These are phyloP conservation scores for Phyllostomus hastatus DNA, from an alignment of 2,113 vertebrate species.

Conservation along the genomic window DNA sequence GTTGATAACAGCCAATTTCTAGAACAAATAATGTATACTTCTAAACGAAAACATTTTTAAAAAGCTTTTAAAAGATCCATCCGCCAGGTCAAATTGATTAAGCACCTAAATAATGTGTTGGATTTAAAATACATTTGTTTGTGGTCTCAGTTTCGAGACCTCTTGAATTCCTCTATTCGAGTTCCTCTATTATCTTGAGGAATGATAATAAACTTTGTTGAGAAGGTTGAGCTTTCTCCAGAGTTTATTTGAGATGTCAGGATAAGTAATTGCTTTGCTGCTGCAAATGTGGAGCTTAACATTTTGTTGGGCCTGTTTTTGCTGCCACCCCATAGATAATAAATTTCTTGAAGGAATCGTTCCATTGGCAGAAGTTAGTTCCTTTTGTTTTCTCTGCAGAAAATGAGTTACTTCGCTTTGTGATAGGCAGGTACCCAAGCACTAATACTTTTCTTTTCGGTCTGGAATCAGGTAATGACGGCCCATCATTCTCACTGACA, in stretches of 20 bases:
- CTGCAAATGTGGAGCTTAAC: conserved; percentile 38
- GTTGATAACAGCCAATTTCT: neutral
- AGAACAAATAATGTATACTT: neutral
- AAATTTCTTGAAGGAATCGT: conserved; percentile 58
- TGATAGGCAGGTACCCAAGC: conserved; percentile 55
- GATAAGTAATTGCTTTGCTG: conserved; percentile 39
- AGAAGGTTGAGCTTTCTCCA: conserved; percentile 2
- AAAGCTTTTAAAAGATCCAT: conserved; percentile 2
- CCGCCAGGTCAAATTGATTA: conserved; percentile 37
- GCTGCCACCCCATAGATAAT: conserved; percentile 39
- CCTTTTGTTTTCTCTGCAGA: conserved; percentile 60
- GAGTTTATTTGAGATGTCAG: conserved; percentile 16
- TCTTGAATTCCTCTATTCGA: too few relatives aligned
- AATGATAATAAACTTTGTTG: neutral
- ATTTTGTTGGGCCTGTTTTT: conserved; percentile 57
- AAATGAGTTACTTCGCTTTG: conserved; percentile 40
- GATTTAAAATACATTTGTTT: conserved; percentile 16
- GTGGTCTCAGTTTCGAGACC: neutral
- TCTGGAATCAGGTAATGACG: conserved; percentile 54
- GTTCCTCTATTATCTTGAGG: neutral
- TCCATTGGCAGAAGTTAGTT: conserved; percentile 35
- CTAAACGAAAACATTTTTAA: neutral
- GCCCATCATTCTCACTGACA: conserved; percentile 58
- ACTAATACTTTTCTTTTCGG: conserved; percentile 40
- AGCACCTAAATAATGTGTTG: neutral